Conservation (phyloP, 2,888 invertebrate genomes). For the Oscheius sp. region DNA sequence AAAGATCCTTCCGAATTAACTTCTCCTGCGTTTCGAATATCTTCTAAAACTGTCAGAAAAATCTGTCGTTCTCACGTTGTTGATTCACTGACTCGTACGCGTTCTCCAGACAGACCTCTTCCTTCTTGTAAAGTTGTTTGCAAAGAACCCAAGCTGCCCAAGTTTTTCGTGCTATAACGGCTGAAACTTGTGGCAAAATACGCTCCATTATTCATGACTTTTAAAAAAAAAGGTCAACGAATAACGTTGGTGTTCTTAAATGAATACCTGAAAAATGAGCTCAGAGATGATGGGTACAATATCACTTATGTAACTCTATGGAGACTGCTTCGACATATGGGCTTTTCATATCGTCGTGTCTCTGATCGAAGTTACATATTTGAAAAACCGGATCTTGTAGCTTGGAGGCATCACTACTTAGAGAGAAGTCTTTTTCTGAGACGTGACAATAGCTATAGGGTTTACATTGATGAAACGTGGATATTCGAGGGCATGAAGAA, state of each 20-base stretch:
- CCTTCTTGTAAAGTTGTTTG: too few species aligned
- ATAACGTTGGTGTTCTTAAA: not conserved
- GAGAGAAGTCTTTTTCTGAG: not conserved
- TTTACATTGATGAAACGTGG: not conserved
- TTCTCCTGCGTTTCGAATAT: too few species aligned
- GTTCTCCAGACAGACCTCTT: too few species aligned
- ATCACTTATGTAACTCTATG: not conserved
- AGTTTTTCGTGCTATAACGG: too few species aligned
- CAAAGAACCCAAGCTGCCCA: too few species aligned
- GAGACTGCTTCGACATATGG: not conserved
- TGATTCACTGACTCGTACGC: too few species aligned
- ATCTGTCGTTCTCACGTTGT: too few species aligned
- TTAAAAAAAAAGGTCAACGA: not conserved
- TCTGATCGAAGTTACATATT: not conserved
- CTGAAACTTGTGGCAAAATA: too few species aligned
- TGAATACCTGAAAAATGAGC: not conserved
- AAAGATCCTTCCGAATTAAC: too few species aligned
- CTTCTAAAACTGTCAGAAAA: too few species aligned
- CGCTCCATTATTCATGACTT: not conserved
- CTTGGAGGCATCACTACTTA: not conserved
- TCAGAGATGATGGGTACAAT: not conserved
- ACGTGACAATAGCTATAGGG: not conserved
- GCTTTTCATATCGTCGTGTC: not conserved
- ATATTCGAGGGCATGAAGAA: not conserved
- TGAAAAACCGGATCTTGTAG: not conserved